Percentiles rank a stretch among this genome's conserved stretches.
phyloP scores from a whole-genome alignment of 2,113 vertebrate genomes.

The Micronycteris hirsuta region DNA sequence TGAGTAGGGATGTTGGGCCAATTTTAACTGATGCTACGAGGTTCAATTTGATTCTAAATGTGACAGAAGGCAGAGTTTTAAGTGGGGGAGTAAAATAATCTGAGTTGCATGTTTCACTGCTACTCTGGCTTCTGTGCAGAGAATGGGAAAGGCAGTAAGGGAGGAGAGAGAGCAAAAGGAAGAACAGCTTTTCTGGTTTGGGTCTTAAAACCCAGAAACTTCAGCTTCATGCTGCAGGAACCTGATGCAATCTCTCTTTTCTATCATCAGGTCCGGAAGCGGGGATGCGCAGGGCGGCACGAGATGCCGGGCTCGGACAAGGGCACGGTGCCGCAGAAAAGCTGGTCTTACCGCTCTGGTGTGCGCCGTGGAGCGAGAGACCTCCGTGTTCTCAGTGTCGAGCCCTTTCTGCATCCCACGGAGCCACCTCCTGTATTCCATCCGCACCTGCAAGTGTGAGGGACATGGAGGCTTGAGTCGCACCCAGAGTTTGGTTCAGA shows the following conservation, averaged over 20 bases:
- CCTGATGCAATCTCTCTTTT: neutral
- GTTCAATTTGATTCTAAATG: neutral
- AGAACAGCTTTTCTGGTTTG: neutral
- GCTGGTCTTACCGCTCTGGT: constrained; percentile 39
- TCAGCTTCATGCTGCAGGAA: neutral
- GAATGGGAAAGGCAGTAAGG: neutral
- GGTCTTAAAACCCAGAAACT: neutral
- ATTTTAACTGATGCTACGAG: neutral
- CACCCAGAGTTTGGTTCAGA: neutral
- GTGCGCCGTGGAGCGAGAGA: neutral
- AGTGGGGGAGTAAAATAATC: neutral
- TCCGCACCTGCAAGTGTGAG: constrained; percentile 48
- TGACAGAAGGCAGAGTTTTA: neutral
- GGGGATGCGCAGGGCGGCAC: neutral
- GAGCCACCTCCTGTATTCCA: constrained; percentile 62
- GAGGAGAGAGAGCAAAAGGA: no score
- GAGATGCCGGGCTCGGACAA: neutral
- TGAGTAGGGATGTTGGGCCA: neutral
- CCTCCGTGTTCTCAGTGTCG: neutral
- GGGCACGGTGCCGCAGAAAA: accelerated
- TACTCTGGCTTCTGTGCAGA: neutral
- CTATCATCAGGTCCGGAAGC: neutral
- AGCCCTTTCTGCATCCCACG: neutral
- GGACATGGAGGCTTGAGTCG: neutral
- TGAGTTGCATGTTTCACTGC: neutral